Percentiles rank a stretch among this genome's conserved stretches.
Evolutionary conservation across 2,888 invertebrate species (phyloP).

Genomic region (Nomada flava): DNA sequence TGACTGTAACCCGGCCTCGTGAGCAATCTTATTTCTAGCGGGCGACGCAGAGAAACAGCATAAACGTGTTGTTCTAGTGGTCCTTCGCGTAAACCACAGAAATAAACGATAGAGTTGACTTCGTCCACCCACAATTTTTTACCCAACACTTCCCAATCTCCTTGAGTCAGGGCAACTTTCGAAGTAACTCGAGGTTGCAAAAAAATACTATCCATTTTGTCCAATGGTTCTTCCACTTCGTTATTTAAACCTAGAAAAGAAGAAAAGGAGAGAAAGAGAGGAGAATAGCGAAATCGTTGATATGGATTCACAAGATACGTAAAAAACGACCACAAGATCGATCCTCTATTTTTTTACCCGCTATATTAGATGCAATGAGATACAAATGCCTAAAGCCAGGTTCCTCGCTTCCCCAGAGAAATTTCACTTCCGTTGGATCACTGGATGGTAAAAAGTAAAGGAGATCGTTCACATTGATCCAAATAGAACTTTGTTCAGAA

Average conservation of each 20-base stretch:
- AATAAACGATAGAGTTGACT: conserved; percentile 92
- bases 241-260: conserved; percentile 83
- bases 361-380: conserved; percentile 88
- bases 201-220: conserved; percentile 85
- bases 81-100: conserved; percentile 95
- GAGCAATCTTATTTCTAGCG: conserved; percentile 90
- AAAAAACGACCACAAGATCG: background rate
- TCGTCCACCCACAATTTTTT: conserved; percentile 95
- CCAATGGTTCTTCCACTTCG: conserved; percentile 85
- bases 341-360: conserved; percentile 69
- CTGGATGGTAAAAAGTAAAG: conserved; percentile 91
- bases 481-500: conserved; percentile 89
- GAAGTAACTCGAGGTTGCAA: conserved; percentile 88
- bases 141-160: conserved; percentile 97
- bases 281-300: background rate
- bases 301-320: background rate
- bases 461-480: conserved; percentile 97
- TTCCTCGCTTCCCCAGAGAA: conserved; percentile 97
- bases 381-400: conserved; percentile 96
- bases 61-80: conserved; percentile 97
- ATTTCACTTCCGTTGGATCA: conserved; percentile 86
- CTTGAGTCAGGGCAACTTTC: conserved; percentile 92
- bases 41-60: conserved; percentile 90
- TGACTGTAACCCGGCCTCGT: conserved; percentile 95
- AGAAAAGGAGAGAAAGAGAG: background rate